Percentiles rank a stretch among this genome's conserved stretches.
These are phyloP conservation scores for Theonella swinhoei DNA, from an alignment of 37 sponge, comb jelly and placozoan species.

Conservation along the genomic window DNA sequence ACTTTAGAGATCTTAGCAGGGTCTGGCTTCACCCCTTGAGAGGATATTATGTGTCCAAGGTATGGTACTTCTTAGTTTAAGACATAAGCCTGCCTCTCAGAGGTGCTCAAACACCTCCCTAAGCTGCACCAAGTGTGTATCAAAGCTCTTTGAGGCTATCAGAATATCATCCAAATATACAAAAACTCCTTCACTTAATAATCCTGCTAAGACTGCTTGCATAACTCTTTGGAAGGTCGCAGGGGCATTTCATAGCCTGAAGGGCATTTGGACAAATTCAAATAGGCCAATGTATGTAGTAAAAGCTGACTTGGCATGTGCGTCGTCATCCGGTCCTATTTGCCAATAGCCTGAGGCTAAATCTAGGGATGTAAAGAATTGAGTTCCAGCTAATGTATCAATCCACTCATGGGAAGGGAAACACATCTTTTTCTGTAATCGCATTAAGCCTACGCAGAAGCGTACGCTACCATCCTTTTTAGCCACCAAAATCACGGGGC, in stretches of 20 bases:
- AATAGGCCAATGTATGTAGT: too few relatives aligned
- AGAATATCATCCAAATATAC: constrained; percentile 65
- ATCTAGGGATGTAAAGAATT: too few relatives aligned
- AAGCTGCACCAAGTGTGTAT: constrained; percentile 31
- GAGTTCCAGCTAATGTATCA: too few relatives aligned
- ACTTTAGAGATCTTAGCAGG: constrained; percentile 35
- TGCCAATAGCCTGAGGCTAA: too few relatives aligned
- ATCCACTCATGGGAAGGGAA: too few relatives aligned
- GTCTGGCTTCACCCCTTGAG: constrained; percentile 35
- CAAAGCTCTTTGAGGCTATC: constrained; percentile 18
- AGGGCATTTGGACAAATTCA: constrained; percentile 59
- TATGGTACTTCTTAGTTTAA: constrained; percentile 24
- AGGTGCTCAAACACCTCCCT: constrained; percentile 20
- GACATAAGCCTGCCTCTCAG: constrained; percentile 2
- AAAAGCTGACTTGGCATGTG: too few relatives aligned
- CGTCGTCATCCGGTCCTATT: too few relatives aligned
- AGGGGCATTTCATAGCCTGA: constrained; percentile 62
- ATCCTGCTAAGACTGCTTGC: constrained; percentile 33
- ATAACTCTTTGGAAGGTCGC: constrained; percentile 73
- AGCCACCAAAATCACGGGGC: too few relatives aligned
- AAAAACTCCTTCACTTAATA: constrained; percentile 14
- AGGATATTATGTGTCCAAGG: constrained; percentile 31
- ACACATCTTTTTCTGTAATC: too few relatives aligned
- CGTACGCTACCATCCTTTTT: too few relatives aligned
- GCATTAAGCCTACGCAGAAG: too few relatives aligned